Percentiles rank a stretch among this genome's conserved stretches.
These are phyloP conservation scores for Rhinophrynus dorsalis DNA, from an alignment of 2,797 vertebrate species.

Conservation along the genomic window DNA sequence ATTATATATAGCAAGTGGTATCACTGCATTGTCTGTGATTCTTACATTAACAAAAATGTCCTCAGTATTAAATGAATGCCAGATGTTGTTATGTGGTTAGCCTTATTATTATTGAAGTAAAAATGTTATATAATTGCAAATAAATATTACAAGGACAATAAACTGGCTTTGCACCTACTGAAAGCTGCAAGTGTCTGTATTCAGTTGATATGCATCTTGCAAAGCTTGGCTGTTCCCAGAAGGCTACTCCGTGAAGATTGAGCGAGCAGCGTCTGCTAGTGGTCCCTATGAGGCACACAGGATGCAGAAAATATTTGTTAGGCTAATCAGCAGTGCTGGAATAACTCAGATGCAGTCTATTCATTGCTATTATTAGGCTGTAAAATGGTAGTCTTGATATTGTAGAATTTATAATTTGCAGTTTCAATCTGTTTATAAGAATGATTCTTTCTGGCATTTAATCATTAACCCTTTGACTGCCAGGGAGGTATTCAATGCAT, in stretches of 20 bases:
- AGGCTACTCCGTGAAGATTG: slow-evolving; percentile 95
- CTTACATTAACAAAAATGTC: too few relatives aligned
- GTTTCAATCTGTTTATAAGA: slow-evolving; percentile 24
- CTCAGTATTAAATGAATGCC: too few relatives aligned
- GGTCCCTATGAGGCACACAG: slow-evolving; percentile 85
- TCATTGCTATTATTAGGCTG: too few relatives aligned
- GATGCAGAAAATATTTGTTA: slow-evolving; percentile 63
- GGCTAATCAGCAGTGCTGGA: slow-evolving; percentile 31
- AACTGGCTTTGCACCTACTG: slow-evolving; percentile 99
- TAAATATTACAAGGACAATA: slow-evolving; percentile 81
- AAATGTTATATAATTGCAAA: slow-evolving; percentile 77
- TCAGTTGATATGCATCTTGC: slow-evolving; percentile 99
- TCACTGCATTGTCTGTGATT: too few relatives aligned
- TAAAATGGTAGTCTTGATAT: too few relatives aligned
- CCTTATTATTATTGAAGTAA: too few relatives aligned
- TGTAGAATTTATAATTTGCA: not conserved
- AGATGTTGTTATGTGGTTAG: too few relatives aligned
- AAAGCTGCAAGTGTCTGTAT: slow-evolving; percentile 99
- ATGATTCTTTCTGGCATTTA: slow-evolving; percentile 29
- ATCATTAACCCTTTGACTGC: too few relatives aligned
- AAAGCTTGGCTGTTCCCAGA: slow-evolving; percentile 98
- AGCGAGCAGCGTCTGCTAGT: slow-evolving; percentile 99
- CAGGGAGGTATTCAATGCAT: too few relatives aligned
- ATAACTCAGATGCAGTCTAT: slow-evolving; percentile 14
- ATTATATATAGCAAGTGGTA: too few relatives aligned